Evolutionary conservation across 2,888 invertebrate genomes (phyloP).

Genomic region (Bombylius discolor): DNA sequence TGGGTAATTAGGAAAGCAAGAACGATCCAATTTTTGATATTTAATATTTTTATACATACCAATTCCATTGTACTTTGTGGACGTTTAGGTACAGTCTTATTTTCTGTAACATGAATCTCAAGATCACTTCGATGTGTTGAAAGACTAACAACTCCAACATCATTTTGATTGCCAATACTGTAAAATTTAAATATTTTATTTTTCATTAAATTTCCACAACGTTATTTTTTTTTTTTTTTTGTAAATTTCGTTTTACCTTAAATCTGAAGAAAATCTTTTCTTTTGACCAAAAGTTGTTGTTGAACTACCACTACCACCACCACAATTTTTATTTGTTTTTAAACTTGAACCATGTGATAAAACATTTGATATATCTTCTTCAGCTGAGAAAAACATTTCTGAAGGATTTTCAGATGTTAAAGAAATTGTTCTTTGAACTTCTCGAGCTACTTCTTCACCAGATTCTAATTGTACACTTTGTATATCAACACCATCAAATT

Average conservation of each 20-base stretch:
- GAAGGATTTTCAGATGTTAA: slow-evolving; percentile 83
- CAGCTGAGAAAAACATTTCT: slow-evolving; percentile 86
- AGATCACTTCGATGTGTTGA: slow-evolving; percentile 48
- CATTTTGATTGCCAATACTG: slow-evolving; percentile 33
- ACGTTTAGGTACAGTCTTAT: slow-evolving; percentile 36
- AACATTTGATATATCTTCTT: slow-evolving; percentile 58
- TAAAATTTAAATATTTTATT: not conserved
- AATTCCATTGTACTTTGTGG: slow-evolving; percentile 37
- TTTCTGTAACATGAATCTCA: slow-evolving; percentile 48
- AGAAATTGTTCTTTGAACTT: slow-evolving; percentile 64
- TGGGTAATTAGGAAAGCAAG: not conserved
- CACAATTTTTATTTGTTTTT: slow-evolving; percentile 8
- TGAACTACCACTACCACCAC: not conserved
- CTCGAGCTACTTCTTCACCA: slow-evolving; percentile 29
- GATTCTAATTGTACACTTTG: slow-evolving; percentile 18
- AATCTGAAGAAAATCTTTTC: slow-evolving; percentile 35
- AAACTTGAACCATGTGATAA: slow-evolving; percentile 27
- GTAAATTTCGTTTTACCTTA: slow-evolving; percentile 22
- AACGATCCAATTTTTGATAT: not conserved
- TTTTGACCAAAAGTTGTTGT: slow-evolving; percentile 15
- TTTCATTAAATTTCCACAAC: not conserved
- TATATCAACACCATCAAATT: slow-evolving; percentile 35
- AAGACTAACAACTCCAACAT: slow-evolving; percentile 28
- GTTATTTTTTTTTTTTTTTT: not conserved
- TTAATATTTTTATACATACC: slow-evolving; percentile 22